These are phyloP conservation scores for Oreotrochilus melanogaster DNA, from an alignment of 2,113 vertebrate genomes.

Conservation along the genomic window DNA sequence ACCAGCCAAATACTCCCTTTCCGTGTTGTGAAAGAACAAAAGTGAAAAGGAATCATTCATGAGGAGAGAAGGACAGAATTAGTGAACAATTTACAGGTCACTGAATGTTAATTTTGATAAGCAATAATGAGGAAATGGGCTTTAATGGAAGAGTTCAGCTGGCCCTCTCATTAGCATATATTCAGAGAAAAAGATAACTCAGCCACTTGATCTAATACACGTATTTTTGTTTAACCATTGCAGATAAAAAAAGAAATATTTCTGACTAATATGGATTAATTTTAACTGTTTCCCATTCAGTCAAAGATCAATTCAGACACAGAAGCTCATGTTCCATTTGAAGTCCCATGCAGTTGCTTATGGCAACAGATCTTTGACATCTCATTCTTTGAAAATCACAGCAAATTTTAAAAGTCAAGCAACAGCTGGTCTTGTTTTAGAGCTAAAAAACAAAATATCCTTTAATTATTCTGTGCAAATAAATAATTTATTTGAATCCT, in stretches of 20 bases:
- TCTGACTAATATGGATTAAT: background rate
- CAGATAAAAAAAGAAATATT: background rate
- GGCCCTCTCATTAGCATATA: background rate
- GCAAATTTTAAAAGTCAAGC: background rate
- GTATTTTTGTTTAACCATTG: background rate
- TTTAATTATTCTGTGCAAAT: constrained; percentile 4
- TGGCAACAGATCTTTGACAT: background rate
- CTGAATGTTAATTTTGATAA: background rate
- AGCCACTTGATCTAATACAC: background rate
- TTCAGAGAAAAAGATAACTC: background rate
- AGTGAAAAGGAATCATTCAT: background rate
- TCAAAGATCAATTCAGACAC: background rate
- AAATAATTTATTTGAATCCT: background rate
- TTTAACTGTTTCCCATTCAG: background rate
- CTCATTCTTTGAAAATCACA: constrained; percentile 2
- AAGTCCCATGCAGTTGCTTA: background rate
- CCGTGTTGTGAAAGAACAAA: background rate
- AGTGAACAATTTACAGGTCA: background rate
- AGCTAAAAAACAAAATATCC: background rate
- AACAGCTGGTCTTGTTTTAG: background rate
- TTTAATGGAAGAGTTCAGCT: background rate
- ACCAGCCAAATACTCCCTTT: background rate
- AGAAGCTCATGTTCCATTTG: background rate
- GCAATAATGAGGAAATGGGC: background rate
- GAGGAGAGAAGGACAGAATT: background rate